phyloP scores from a whole-genome alignment of 1,140 invertebrate genomes.

The Cecropterus lyciades region DNA sequence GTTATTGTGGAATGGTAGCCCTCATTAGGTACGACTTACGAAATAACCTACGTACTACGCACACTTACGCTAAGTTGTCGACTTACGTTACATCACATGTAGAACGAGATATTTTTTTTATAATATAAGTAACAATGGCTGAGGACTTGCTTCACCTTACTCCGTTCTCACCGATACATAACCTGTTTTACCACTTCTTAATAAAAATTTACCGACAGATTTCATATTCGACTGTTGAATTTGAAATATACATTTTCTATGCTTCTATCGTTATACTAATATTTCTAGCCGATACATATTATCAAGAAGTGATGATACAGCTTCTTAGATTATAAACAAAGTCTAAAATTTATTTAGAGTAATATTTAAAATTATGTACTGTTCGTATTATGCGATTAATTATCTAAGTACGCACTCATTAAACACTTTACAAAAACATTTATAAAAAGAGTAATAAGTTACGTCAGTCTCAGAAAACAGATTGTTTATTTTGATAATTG shows the following conservation, averaged over 20 bases:
- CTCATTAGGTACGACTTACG: conserved; percentile 44
- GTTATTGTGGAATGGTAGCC: conserved; percentile 8
- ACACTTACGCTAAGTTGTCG: conserved; percentile 59
- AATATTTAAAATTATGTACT: conserved; percentile 12
- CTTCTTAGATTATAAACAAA: too few species aligned
- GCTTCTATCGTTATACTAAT: too few species aligned
- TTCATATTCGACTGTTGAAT: neutral
- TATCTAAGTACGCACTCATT: conserved; percentile 21
- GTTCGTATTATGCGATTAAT: conserved; percentile 30
- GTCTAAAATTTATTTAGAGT: neutral
- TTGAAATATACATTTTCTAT: neutral
- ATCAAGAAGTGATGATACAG: conserved; percentile 21
- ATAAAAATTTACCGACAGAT: neutral
- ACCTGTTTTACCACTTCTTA: conserved; percentile 19
- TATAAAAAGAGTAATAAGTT: conserved; percentile 34
- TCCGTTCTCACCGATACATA: conserved; percentile 48
- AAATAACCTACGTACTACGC: conserved; percentile 55
- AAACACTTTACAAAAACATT: conserved; percentile 35
- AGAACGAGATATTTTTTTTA: conserved; percentile 75
- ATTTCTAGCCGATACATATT: neutral
- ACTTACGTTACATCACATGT: conserved; percentile 79
- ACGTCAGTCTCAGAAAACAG: conserved; percentile 32
- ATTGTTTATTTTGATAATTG: conserved; percentile 21
- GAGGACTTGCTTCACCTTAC: conserved; percentile 53
- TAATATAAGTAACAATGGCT: conserved; percentile 71